Percentiles rank a stretch among this genome's conserved stretches.
Conservation (phyloP, 2,888 invertebrate species). For the Listrodromus nycthemerus region DNA sequence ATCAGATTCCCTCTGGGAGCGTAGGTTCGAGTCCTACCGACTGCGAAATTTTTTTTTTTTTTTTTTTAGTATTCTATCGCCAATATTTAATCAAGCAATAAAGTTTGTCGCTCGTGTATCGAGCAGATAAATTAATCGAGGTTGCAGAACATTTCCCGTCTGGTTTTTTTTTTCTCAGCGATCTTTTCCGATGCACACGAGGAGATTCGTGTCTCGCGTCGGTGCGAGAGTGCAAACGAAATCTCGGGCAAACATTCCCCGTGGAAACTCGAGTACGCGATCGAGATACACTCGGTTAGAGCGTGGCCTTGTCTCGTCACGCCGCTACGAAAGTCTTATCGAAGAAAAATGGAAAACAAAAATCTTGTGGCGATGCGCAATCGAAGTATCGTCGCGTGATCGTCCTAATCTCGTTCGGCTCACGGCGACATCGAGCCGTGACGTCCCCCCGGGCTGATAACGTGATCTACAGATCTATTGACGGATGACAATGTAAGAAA, state of each 20-base stretch:
- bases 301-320: conserved; percentile 27
- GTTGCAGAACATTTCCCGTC: neutral
- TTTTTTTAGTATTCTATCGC: no score
- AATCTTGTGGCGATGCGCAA: conserved; percentile 14
- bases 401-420: conserved; percentile 6
- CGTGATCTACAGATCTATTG: no score
- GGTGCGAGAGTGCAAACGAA: neutral
- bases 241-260: neutral
- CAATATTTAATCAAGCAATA: no score
- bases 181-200: neutral
- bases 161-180: neutral
- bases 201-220: neutral
- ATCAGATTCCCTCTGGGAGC: conserved; percentile 96
- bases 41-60: conserved; percentile 86
- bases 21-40: conserved; percentile 96
- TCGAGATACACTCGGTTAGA: neutral
- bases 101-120: no score
- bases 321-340: conserved; percentile 14
- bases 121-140: no score
- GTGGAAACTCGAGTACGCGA: conserved; percentile 20
- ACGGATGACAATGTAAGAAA: no score
- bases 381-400: conserved; percentile 31
- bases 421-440: neutral
- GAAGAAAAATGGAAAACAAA: neutral
- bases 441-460: conserved; percentile 5